Percentiles rank a stretch among this genome's conserved stretches.
These are phyloP conservation scores for Bombyx mori DNA, from an alignment of 1,140 invertebrate genomes.

Conservation along the genomic window DNA sequence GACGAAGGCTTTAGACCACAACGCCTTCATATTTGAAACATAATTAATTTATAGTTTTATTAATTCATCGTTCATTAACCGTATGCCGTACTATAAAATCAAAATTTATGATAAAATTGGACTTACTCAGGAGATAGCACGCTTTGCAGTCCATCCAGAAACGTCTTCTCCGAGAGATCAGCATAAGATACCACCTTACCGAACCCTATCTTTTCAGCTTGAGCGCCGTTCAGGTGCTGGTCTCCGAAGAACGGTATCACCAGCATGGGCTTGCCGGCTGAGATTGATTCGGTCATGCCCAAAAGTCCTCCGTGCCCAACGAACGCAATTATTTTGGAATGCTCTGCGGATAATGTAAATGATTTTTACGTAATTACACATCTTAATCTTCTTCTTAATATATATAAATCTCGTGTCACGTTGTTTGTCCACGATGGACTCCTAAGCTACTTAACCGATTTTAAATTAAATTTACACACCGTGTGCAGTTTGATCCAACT, in stretches of 20 bases:
- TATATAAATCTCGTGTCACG: no score
- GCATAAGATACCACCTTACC: conserved; percentile 42
- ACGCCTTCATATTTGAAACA: no score
- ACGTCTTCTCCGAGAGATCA: conserved; percentile 45
- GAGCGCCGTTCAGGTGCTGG: conserved; percentile 70
- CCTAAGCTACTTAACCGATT: no score
- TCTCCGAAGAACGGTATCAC: conserved; percentile 75
- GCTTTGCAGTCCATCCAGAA: conserved; percentile 44
- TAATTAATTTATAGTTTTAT: no score
- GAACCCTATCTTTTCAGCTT: conserved; percentile 44
- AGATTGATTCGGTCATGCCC: conserved; percentile 75
- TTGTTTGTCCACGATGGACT: no score
- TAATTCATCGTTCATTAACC: no score
- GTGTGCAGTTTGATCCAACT: no score
- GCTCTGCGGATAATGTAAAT: conserved; percentile 56
- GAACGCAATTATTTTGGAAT: conserved; percentile 76
- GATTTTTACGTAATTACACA: no score
- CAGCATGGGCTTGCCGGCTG: conserved; percentile 77
- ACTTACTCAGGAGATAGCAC: conserved; percentile 66
- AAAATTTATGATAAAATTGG: conserved; percentile 1
- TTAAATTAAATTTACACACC: no score
- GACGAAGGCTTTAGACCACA: no score
- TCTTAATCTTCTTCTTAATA: no score
- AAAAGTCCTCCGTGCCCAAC: conserved; percentile 79
- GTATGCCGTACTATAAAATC: no score